Base-by-base conservation (phyloP, 2,888 invertebrate species). In the Stictocephala bisonia region DNA sequence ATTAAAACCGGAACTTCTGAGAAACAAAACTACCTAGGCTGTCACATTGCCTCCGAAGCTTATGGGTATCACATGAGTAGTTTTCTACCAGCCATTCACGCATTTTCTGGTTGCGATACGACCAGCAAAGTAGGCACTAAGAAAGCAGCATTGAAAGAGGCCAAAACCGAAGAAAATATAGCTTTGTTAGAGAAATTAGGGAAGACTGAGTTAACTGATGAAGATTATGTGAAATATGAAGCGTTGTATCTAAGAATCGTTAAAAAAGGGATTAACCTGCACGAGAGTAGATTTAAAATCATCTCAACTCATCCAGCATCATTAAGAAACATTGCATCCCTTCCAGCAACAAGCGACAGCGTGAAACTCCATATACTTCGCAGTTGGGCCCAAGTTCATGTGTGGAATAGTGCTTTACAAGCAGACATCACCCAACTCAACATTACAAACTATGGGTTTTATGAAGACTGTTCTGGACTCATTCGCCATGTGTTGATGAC, bases 291-390 rank as follows among this genome's bases (percentile, higher is more conserved):
- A 29, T 56, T n/a, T 27, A 56, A 15, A 29, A n/a, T 29, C 29
- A 15, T 56, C 15, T 56, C 29, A 24, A 24, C 51, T 2, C 24
- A 24, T 51, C 51, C 51, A 24, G 26, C 51, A 24, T 24, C 26
- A 15, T 29, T 56, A 56, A 56, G 29, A 56, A 56, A 27, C 29
- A 29, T 56, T n/a, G 27, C 27, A 27, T 3, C n/a, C 15, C 29
- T 56, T 29, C 56, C 29, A 29, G 4, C 29, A 22, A 26, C 56
- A 56, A 29, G 29, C n/a, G 29, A 29, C n/a, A 56, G 56, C 56
- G n/a, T 56, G 15, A 56, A 56, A 56, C 29, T 56, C 15, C 56
- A 56, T 56, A 20, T 56, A 7, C 27, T n/a, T n/a, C n/a, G n/a
- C n/a, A n/a, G n/a, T n/a, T n/a, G n/a, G n/a, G n/a, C n/a, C n/a